These are phyloP conservation scores for Oikopleura dioica DNA, from an alignment of 23 tunicate genomes.

Conservation along the genomic window DNA sequence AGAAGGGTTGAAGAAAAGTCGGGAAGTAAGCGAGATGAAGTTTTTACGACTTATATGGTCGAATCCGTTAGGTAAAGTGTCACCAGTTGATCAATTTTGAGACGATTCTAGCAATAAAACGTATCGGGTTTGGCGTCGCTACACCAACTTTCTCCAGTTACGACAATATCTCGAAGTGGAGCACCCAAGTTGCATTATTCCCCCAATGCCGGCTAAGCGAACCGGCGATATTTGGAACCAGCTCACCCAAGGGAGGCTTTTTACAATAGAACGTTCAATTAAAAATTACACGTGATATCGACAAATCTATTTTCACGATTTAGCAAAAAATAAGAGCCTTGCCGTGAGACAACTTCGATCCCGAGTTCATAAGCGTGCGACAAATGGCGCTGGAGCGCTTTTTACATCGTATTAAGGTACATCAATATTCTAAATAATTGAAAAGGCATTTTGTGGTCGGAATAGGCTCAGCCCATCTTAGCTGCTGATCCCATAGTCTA, in stretches of 20 bases:
- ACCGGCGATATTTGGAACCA: conserved; percentile 8
- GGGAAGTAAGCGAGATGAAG: not conserved
- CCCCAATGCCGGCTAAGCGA: conserved; percentile 8
- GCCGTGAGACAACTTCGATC: conserved; percentile 5
- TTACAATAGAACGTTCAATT: no score
- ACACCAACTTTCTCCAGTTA: not conserved
- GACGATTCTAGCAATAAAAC: not conserved
- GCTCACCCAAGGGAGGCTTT: not conserved
- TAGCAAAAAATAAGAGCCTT: no score
- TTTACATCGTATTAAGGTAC: not conserved
- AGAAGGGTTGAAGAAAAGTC: not conserved
- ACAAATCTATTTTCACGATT: no score
- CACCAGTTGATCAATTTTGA: not conserved
- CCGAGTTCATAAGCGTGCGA: not conserved
- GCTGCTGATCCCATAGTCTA: not conserved
- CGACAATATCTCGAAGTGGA: conserved; percentile 8
- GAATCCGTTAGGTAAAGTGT: not conserved
- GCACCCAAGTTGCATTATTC: not conserved
- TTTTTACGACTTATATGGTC: not conserved
- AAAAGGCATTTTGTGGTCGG: no score
- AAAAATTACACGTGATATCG: no score
- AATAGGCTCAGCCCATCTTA: not conserved
- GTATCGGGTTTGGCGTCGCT: not conserved
- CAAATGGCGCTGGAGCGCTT: conserved; percentile 7
- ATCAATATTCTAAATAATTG: no score